Base-by-base conservation (phyloP, 2,113 vertebrate species). In the Carassius carassius region DNA sequence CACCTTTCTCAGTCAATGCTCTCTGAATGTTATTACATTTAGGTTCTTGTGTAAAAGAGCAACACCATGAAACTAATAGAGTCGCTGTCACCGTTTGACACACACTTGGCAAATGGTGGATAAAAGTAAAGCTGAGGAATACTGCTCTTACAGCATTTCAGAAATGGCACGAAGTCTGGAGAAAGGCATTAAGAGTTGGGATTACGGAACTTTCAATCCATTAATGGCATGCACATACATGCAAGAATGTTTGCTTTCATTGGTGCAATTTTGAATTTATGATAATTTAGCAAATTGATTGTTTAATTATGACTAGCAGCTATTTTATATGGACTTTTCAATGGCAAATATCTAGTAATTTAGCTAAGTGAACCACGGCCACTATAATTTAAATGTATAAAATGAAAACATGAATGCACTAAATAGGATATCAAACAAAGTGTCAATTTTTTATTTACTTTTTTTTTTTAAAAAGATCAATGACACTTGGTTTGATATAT, bases 1-100 rank as follows among this genome's bases (percentile, higher is more conserved):
- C 87, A 88, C 87, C 84, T 89, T 92, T 90, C 87, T 87, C 90
- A 92, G 87, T 91, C 88, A 93, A 92, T 90, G 89, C 86, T 82
- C 90, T 91, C 90, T 87, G 74, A 88, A 88, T 93, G 90, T 92
- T 92, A 93, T 94, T 92, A 92, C 91, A 92, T 90, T 86, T 88
- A 85, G 83, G 89, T 87, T 90, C 90, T 89, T 89, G 89, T 86
- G 41, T 75, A 75, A 79, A 86, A 74, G 11, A 70, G 81, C 84
- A 86, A 47, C 62, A 84, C 81, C 62, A 63, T 81, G 78, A 82
- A 84, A 84, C 78, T 88, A 84, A 86, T 82, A 75, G 78, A 81
- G 78, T 84, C 21, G 60, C 67, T 60, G 63, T 58, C 63, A 84
- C 70, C 54, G 62, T 63, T 86, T 86, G 84, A 84, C 83, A 63